Conservation (phyloP, 2,888 invertebrate species). For the Prenolepis imparis region DNA sequence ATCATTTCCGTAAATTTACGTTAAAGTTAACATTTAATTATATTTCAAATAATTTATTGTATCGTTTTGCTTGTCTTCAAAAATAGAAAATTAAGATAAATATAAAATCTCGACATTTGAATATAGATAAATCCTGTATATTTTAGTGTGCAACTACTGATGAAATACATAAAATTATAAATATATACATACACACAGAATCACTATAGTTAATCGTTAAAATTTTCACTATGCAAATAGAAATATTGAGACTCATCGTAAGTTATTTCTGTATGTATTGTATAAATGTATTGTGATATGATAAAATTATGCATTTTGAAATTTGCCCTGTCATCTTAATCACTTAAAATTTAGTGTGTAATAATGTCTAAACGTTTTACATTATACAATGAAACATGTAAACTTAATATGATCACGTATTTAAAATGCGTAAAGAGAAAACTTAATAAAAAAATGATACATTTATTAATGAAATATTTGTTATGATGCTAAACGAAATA, state of each 20-base stretch:
- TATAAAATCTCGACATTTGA: background rate
- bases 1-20: background rate
- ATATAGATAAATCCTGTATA: background rate
- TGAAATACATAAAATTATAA: background rate
- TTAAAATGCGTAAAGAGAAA: background rate
- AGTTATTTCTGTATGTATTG: background rate
- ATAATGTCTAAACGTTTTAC: background rate
- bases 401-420: background rate
- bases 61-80: background rate
- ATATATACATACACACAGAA: background rate
- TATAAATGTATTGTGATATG: background rate
- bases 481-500: background rate
- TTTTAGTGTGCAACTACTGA: background rate
- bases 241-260: background rate
- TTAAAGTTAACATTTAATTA: background rate
- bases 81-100: background rate
- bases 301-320: background rate
- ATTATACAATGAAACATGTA: background rate
- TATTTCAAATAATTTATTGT: background rate
- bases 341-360: background rate
- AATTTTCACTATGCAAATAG: background rate
- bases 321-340: too few species aligned
- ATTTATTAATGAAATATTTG: background rate
- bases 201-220: background rate
- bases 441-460: too few species aligned